phyloP scores from a whole-genome alignment of 2,888 invertebrate species.

The Melieria crassipennis region DNA sequence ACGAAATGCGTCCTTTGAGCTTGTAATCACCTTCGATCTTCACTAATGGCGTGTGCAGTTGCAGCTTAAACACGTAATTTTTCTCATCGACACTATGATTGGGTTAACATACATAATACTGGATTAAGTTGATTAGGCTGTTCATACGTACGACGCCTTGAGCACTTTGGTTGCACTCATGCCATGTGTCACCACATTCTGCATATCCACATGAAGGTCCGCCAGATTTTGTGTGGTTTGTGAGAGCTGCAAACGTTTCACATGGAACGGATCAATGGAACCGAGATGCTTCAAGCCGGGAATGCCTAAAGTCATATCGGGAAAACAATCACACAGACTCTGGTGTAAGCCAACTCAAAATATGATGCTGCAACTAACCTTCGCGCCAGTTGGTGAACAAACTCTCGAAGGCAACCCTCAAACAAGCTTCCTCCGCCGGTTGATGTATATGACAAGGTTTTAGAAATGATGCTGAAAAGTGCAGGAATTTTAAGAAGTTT shows the following conservation, averaged over 20 bases:
- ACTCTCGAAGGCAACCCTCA: conserved; percentile 22
- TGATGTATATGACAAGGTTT: conserved; percentile 21
- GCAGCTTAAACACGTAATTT: conserved; percentile 73
- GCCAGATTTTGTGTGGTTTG: conserved; percentile 42
- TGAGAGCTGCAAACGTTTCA: conserved; percentile 44
- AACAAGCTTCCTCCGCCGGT: conserved; percentile 16
- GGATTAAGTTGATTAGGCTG: neutral
- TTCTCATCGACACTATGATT: conserved; percentile 69
- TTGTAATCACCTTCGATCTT: conserved; percentile 74
- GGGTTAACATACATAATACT: neutral
- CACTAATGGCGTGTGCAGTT: conserved; percentile 71
- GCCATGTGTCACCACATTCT: conserved; percentile 45
- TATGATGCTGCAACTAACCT: conserved; percentile 15
- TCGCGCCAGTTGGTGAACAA: conserved; percentile 21
- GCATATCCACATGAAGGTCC: conserved; percentile 35
- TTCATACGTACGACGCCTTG: conserved; percentile 44
- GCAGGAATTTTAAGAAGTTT: conserved; percentile 1
- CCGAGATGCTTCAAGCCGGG: conserved; percentile 45
- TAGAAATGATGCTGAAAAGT: conserved; percentile 25
- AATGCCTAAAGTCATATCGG: conserved; percentile 40
- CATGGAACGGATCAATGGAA: conserved; percentile 49
- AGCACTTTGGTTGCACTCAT: conserved; percentile 43
- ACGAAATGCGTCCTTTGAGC: conserved; percentile 72
- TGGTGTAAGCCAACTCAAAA: neutral
- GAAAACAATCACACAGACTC: neutral